Evolutionary conservation across 2,113 vertebrate genomes (phyloP).

Genomic region (Lasiurus cinereus): DNA sequence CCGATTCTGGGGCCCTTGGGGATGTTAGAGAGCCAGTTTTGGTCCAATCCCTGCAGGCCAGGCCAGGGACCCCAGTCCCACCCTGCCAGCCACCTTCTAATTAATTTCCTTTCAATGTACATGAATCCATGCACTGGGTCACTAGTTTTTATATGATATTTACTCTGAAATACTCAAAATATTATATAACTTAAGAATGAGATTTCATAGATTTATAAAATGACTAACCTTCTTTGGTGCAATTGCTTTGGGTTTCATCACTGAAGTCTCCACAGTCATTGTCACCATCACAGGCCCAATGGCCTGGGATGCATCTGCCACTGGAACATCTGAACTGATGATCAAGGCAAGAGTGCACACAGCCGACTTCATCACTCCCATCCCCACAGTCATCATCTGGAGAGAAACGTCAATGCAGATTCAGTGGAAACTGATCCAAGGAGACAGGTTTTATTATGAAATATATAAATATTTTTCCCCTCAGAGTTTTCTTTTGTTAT

Average conservation of each 20-base stretch:
- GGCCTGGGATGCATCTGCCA: slow-evolving; percentile 94
- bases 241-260: slow-evolving; percentile 93
- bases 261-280: slow-evolving; percentile 98
- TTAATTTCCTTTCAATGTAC: no score
- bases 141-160: not conserved
- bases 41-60: no score
- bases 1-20: no score
- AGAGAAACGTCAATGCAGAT: slow-evolving; percentile 16
- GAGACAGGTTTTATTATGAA: not conserved
- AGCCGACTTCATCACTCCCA: slow-evolving; percentile 94
- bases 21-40: no score
- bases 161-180: not conserved
- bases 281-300: slow-evolving; percentile 98
- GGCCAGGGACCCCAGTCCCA: no score
- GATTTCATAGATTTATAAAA: not conserved
- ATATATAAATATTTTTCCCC: not conserved
- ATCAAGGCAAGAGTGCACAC: slow-evolving; percentile 92
- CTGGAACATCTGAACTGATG: slow-evolving; percentile 94
- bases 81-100: no score
- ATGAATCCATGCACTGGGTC: no score
- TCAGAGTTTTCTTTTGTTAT: not conserved
- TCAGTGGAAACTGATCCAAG: not conserved
- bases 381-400: slow-evolving; percentile 98
- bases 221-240: slow-evolving; percentile 91
- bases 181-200: not conserved